Conservation (phyloP, 2,113 vertebrate species). For the Ursus arctos region DNA sequence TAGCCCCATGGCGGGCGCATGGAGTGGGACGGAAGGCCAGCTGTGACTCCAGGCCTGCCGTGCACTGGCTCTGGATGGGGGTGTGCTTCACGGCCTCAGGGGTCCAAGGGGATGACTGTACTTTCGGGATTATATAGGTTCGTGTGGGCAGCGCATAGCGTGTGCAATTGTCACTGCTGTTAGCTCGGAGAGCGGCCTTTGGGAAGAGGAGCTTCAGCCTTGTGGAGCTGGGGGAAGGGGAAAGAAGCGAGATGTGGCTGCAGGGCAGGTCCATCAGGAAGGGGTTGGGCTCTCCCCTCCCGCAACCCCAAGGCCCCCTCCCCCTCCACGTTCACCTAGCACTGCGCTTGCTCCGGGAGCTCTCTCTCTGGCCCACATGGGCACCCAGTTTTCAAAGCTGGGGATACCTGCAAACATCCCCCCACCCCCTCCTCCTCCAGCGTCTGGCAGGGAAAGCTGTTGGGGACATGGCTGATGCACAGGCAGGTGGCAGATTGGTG, state of each 20-base stretch:
- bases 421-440: not conserved
- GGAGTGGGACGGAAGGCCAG: not conserved
- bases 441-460: not conserved
- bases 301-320: not conserved
- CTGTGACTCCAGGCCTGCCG: not conserved
- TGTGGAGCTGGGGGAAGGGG: no score
- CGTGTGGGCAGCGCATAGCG: accelerated
- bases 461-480: not conserved
- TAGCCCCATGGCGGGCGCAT: not conserved
- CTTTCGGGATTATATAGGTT: not conserved
- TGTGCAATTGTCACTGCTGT: accelerated
- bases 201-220: not conserved
- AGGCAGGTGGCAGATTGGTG: not conserved
- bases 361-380: not conserved
- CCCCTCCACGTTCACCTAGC: not conserved
- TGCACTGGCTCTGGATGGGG: accelerated
- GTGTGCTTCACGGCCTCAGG: no score
- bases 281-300: not conserved
- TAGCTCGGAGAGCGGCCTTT: not conserved
- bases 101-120: not conserved
- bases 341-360: not conserved
- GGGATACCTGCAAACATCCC: not conserved
- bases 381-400: not conserved
- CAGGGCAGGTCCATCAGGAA: not conserved
- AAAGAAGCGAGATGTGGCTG: not conserved